Conservation (phyloP, 2,113 vertebrate genomes). For the Sminthopsis crassicaudata region DNA sequence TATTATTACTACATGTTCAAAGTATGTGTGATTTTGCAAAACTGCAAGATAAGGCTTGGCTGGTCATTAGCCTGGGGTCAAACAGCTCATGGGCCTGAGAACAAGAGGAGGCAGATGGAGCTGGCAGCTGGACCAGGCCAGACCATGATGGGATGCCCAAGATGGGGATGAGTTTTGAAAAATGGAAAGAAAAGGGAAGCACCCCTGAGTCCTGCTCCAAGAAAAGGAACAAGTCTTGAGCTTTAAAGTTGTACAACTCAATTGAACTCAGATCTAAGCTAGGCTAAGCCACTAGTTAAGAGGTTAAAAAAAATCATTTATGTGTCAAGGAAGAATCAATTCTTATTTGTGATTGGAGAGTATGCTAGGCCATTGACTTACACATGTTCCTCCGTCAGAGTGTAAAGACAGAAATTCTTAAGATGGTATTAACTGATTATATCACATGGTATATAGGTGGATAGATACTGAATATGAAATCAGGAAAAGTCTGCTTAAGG, state of each 20-base stretch:
- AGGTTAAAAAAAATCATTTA: background rate
- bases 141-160: background rate
- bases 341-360: background rate
- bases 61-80: conserved; percentile 3
- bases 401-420: background rate
- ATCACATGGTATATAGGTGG: background rate
- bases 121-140: background rate
- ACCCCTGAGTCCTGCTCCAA: background rate
- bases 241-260: background rate
- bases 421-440: background rate
- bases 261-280: background rate
- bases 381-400: background rate
- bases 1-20: background rate
- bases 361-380: background rate
- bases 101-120: background rate
- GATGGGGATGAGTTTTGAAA: background rate
- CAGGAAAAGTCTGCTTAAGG: background rate
- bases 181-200: background rate
- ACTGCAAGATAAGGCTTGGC: background rate
- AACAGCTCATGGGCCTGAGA: background rate
- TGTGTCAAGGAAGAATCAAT: background rate
- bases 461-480: background rate
- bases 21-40: background rate
- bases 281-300: background rate
- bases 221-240: background rate